Evolutionary conservation across 2,797 vertebrate species (phyloP), one percentile per base, ranked within the genome.

Genomic region (Ctenopoma kingsleyae): DNA sequence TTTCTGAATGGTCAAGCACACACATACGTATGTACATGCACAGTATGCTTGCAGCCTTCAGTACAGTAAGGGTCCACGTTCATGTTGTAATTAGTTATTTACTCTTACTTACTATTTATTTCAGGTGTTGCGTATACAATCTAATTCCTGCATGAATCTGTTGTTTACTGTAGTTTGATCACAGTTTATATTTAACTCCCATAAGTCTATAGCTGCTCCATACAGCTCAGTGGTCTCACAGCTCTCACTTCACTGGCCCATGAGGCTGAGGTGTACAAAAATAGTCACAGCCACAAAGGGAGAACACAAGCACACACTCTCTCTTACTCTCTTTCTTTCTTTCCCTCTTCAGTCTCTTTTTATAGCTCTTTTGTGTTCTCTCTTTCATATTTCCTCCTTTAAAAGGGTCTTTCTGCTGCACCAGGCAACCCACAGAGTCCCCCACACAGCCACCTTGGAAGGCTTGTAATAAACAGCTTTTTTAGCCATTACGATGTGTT

Each of bases 261-360:
- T 44, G 52, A 88, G 85, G 76, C 74, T 74, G 58, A 68, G 48
- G 46, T 49, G 76, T 38, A 71, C 74, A 80, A 70, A 92, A 94
- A 91, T 94, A 92, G 87, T 73, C 74, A 48, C 68, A 62, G 68
- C 76, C 65, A 89, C 76, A 80, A 82, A 91, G 65, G 63, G 75
- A 78, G 61, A 81, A 83, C 70, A 80, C 76, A 83, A 84, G 84
- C 41, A 43, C 41, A 43, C 41, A 17, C 41, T 43, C 41, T 17
- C 17, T 43, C 40, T 86, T 83, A 88, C 88, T 69, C 82, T 9
- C 55, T 8, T 32, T 47, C 30, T 36, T 9, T 32, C 50, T 71
- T 47, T 51, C 35, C 47, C 35, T 58, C 19, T 17, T 32, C 30
- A 2, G 30, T 13, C 49, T 36, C 44, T 55, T 59, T 74, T 59